These are phyloP conservation scores for Hesperophylax magnus DNA, from an alignment of 1,140 invertebrate genomes.

Conservation along the genomic window DNA sequence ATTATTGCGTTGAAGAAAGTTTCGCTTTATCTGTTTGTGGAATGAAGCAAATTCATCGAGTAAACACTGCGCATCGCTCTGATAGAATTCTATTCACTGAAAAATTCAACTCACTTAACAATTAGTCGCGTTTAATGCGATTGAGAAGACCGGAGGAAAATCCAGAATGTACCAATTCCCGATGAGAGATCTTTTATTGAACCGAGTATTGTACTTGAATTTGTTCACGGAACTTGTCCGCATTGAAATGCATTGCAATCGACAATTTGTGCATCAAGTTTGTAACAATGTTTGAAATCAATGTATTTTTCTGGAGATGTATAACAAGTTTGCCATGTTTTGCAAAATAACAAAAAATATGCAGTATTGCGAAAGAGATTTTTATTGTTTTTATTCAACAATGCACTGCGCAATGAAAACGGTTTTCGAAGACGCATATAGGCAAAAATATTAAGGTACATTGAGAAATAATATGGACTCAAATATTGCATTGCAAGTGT, in stretches of 20 bases:
- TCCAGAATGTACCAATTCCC: not conserved
- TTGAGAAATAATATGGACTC: too few species aligned
- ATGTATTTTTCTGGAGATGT: too few species aligned
- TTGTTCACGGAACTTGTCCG: too few species aligned
- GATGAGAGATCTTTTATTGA: not conserved
- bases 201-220: not conserved
- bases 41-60: not conserved
- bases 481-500: too few species aligned
- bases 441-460: too few species aligned
- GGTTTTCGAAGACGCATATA: not conserved
- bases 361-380: too few species aligned
- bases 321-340: too few species aligned
- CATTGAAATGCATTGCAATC: too few species aligned
- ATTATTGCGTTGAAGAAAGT: not conserved
- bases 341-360: too few species aligned
- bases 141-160: not conserved
- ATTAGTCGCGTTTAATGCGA: conserved; percentile 4
- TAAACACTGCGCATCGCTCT: not conserved
- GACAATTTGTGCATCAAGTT: too few species aligned
- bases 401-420: not conserved
- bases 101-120: conserved; percentile 7
- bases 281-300: too few species aligned
- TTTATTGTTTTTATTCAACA: not conserved
- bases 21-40: not conserved
- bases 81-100: not conserved